Conservation (phyloP, 2,888 invertebrate species). For the Pyrocoelia pectoralis region DNA sequence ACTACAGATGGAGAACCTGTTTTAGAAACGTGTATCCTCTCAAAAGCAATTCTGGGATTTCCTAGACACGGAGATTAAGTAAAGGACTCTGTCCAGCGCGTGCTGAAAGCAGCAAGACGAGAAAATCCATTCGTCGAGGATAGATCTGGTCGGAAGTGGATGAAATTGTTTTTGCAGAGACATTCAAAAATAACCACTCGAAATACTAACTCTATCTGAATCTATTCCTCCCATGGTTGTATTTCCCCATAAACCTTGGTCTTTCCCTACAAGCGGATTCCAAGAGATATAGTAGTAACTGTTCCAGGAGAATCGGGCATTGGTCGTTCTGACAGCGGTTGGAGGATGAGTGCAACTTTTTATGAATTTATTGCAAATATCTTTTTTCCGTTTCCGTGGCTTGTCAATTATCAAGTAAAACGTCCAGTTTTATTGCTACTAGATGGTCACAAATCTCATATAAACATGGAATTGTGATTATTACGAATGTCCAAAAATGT, state of each 20-base stretch:
- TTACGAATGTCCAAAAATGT: no score
- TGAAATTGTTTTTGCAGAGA: background rate
- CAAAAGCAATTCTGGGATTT: background rate
- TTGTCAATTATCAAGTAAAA: no score
- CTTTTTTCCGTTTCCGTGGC: conserved; percentile 35
- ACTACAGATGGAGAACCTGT: background rate
- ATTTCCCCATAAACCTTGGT: no score
- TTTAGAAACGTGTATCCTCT: background rate
- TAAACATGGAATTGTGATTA: background rate
- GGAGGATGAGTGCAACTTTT: conserved; percentile 40
- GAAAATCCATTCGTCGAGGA: background rate
- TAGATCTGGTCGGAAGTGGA: conserved; percentile 2
- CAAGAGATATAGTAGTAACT: conserved; percentile 29
- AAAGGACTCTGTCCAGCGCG: background rate
- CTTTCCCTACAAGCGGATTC: conserved; percentile 40
- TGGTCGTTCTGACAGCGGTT: conserved; percentile 37
- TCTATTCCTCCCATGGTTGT: conserved; percentile 38
- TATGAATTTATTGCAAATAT: conserved; percentile 40
- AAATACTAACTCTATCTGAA: conserved; percentile 7
- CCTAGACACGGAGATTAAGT: conserved; percentile 2
- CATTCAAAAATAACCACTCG: background rate
- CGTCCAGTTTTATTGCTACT: background rate
- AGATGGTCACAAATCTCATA: background rate
- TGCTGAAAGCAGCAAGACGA: no score
- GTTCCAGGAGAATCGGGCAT: conserved; percentile 39